These are phyloP conservation scores for Formica exsecta DNA, from an alignment of 1,140 invertebrate genomes.

Conservation along the genomic window DNA sequence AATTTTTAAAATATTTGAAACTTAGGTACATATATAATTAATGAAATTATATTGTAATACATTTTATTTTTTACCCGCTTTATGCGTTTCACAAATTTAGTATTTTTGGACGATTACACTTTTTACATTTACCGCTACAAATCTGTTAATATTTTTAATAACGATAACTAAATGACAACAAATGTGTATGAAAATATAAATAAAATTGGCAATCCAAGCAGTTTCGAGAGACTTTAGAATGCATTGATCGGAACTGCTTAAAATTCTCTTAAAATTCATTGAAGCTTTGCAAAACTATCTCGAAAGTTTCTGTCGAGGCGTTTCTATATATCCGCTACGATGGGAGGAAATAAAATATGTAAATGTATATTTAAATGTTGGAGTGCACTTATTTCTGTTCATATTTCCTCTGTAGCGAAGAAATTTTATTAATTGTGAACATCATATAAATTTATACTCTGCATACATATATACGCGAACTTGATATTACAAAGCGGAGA, in stretches of 20 bases:
- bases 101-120: not conserved
- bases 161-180: not conserved
- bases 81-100: slow-evolving; percentile 12
- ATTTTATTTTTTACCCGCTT: not conserved
- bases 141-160: not conserved
- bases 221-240: slow-evolving; percentile 20
- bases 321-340: slow-evolving; percentile 24
- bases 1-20: not conserved
- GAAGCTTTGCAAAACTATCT: slow-evolving; percentile 42
- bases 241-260: slow-evolving; percentile 11
- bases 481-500: not conserved
- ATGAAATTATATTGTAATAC: not conserved
- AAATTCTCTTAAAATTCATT: slow-evolving; percentile 53
- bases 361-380: slow-evolving; percentile 38
- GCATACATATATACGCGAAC: not conserved
- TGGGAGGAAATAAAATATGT: slow-evolving; percentile 41
- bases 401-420: slow-evolving; percentile 6
- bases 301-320: slow-evolving; percentile 27
- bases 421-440: slow-evolving; percentile 31
- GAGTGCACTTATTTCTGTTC: slow-evolving; percentile 3
- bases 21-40: not conserved
- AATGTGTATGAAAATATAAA: slow-evolving; percentile 30
- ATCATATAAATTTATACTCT: not conserved
- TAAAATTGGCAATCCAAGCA: slow-evolving; percentile 13
- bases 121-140: not conserved